Evolutionary conservation across 1,140 invertebrate species (phyloP).

Genomic region (Bombus fervidus): DNA sequence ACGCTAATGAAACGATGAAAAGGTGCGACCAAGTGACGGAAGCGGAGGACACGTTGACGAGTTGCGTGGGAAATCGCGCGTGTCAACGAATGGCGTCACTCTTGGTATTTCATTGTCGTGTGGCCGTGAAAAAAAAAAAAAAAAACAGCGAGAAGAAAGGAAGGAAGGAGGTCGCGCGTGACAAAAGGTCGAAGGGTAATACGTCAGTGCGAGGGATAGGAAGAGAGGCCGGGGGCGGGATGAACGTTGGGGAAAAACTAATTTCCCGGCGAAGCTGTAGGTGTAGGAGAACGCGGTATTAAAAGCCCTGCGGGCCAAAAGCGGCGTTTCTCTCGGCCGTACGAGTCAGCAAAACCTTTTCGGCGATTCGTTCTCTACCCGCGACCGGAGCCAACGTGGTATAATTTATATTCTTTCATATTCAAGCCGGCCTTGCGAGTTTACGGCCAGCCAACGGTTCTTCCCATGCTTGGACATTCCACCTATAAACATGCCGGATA

Average conservation of each 20-base stretch:
- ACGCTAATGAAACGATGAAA: not conserved
- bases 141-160: constrained; percentile 8
- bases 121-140: constrained; percentile 2
- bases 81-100: not conserved
- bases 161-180: constrained; percentile 34
- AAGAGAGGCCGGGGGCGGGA: not conserved
- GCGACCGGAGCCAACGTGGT: constrained; percentile 32
- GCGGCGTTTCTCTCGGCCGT: not conserved
- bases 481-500: constrained; percentile 27
- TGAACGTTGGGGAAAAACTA: constrained; percentile 69
- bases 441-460: not conserved
- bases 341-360: constrained; percentile 77
- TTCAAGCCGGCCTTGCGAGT: constrained; percentile 60
- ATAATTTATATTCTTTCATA: constrained; percentile 80
- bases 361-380: constrained; percentile 69
- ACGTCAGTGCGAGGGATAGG: constrained; percentile 50
- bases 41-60: not conserved
- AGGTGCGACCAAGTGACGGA: too few relatives aligned
- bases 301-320: constrained; percentile 64
- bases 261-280: constrained; percentile 66
- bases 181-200: constrained; percentile 66
- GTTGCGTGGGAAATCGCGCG: not conserved
- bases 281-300: constrained; percentile 60
- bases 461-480: not conserved
- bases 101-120: constrained; percentile 25